A percentile compares a stretch with the other conserved stretches of the same genome.
Conservation (phyloP, 2,797 vertebrate genomes). For the Enteromius treurensis region DNA sequence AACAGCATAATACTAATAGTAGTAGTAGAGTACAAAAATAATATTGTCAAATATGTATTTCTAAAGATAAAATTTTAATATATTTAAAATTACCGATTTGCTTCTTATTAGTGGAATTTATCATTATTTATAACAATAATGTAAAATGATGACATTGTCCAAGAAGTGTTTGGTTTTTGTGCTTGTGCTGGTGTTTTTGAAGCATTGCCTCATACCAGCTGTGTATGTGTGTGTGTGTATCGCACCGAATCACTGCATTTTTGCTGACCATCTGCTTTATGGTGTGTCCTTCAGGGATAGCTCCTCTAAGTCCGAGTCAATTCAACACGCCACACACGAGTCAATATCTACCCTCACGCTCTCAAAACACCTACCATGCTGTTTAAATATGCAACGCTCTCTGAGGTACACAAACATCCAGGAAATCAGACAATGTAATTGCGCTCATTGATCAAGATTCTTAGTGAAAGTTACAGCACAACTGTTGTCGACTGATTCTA, state of each 20-base stretch:
- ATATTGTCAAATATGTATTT: neutral
- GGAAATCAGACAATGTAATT: conserved; percentile 17
- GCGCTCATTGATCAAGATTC: conserved; percentile 20
- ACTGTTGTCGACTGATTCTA: neutral
- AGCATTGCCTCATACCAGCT: conserved; percentile 32
- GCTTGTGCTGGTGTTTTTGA: conserved; percentile 41
- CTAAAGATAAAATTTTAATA: neutral
- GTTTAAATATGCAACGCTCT: conserved; percentile 35
- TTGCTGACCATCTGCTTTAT: conserved; percentile 63
- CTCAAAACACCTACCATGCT: conserved; percentile 17
- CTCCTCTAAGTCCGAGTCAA: conserved; percentile 42
- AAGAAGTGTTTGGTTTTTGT: conserved; percentile 23
- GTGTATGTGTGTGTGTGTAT: conserved; percentile 46
- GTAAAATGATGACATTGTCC: neutral
- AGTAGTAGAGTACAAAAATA: neutral
- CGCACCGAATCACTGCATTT: conserved; percentile 40
- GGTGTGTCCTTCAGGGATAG: conserved; percentile 57
- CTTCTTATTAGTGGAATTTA: too few relatives aligned
- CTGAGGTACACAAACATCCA: neutral
- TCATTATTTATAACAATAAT: neutral
- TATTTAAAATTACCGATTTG: too few relatives aligned
- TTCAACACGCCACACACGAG: conserved; percentile 20
- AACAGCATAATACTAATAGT: too few relatives aligned
- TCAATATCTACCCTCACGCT: conserved; percentile 31
- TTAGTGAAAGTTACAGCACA: neutral